Base-by-base conservation (phyloP, 2,888 invertebrate genomes). In the Nycteola revayana region DNA sequence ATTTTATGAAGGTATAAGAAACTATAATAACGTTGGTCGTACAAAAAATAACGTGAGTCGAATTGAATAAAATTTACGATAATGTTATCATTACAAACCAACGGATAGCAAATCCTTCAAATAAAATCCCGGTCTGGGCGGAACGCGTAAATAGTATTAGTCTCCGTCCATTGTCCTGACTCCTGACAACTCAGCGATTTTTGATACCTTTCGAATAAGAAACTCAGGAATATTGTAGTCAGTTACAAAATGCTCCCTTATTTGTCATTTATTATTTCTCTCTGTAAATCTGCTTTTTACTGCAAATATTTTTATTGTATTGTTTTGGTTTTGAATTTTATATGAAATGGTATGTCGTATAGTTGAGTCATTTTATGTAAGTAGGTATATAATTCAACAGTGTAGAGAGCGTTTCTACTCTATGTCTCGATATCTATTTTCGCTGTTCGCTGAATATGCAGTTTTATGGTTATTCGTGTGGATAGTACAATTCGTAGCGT, bases 401-500 rank as follows among this genome's bases (percentile, higher is more conserved):
- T 62, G 59, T 68, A 61, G 49, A 50, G 49, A 64, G 64, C 65
- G 56, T 74, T 71, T 75, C 71, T 68, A 66, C 67, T 69, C 70
- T 72, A 70, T 75, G 70, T 54, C 60, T 55, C 57, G 54, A 73
- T n/a, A 73, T 76, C 61, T 72, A 73, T 75, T 63, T n/a, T 66
- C 3, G 21, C n/a, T 67, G 55, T 56, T 45, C 60, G 68, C 71
- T 78, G 78, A 80, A 72, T 74, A 74, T 79, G 73, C 70, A 75
- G 74, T 69, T 76, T 79, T 76, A 71, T 75, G 65, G 72, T 71
- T 71, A 72, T 68, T 60, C 73, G 60, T 68, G 60, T 75, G 66
- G 64, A 69, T 71, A 66, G 66, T 66, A 74, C 69, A 66, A 76
- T 77, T 77, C 70, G 73, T 73, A 65, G 62, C 59, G 67, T 79